These are phyloP conservation scores for Clamator glandarius DNA, from an alignment of 2,797 vertebrate genomes.

Conservation along the genomic window DNA sequence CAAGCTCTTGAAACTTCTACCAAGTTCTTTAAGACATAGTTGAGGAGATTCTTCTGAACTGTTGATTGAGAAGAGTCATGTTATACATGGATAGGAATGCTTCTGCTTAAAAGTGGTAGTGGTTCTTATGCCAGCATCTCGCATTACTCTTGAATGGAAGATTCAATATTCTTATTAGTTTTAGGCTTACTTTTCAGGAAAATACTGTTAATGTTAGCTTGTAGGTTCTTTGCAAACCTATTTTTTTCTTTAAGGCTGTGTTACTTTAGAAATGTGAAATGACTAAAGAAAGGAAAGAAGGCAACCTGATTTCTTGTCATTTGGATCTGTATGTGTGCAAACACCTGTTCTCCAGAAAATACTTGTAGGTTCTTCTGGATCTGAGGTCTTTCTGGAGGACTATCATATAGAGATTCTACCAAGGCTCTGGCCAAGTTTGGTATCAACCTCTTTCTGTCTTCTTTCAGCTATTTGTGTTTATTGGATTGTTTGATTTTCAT, in stretches of 20 bases:
- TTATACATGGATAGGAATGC: neutral
- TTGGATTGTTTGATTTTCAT: neutral
- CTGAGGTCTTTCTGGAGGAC: neutral
- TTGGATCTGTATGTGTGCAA: neutral
- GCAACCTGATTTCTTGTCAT: neutral
- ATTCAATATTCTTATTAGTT: neutral
- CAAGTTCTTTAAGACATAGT: neutral
- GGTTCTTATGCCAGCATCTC: neutral
- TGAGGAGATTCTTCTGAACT: neutral
- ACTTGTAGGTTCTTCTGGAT: neutral
- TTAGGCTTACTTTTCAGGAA: neutral
- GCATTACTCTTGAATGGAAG: neutral
- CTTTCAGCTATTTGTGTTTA: neutral
- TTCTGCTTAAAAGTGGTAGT: neutral
- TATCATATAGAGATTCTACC: neutral
- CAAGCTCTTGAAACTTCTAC: neutral
- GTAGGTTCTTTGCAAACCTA: neutral
- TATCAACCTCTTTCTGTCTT: neutral
- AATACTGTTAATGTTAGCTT: neutral
- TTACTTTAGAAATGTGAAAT: neutral
- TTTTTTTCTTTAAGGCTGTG: neutral
- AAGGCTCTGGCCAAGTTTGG: neutral
- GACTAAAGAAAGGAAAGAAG: neutral
- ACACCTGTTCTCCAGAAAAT: neutral
- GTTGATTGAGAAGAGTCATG: neutral